A percentile compares a stretch with the other conserved stretches of the same genome.
phyloP scores from a whole-genome alignment of 2,888 invertebrate species.

The Colostygia pectinataria region DNA sequence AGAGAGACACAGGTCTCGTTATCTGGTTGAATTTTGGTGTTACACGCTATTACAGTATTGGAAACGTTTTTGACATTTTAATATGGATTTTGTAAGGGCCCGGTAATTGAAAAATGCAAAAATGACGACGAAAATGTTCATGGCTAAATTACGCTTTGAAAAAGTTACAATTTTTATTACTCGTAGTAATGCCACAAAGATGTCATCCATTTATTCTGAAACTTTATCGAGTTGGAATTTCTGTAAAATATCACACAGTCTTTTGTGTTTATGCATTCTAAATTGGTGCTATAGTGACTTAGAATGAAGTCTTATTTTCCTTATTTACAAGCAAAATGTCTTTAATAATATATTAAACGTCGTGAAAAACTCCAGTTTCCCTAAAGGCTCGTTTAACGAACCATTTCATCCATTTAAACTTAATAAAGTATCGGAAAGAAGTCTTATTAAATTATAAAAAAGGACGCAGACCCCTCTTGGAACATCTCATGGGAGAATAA shows the following conservation, averaged over 20 bases:
- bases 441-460: constrained; percentile 70
- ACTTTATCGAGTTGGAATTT: no score
- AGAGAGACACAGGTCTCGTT: constrained; percentile 29
- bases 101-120: constrained; percentile 29
- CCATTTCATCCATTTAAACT: constrained; percentile 70
- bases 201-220: no score
- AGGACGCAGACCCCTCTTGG: constrained; percentile 40
- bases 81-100: constrained; percentile 37
- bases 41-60: constrained; percentile 36
- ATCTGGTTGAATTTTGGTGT: constrained; percentile 41
- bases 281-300: neutral
- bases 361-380: constrained; percentile 41
- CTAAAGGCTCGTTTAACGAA: constrained; percentile 58
- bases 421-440: constrained; percentile 76
- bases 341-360: constrained; percentile 31
- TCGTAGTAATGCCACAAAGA: no score
- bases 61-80: constrained; percentile 40
- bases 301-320: constrained; percentile 10
- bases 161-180: no score
- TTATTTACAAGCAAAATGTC: constrained; percentile 28
- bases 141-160: no score
- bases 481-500: constrained; percentile 63
- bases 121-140: constrained; percentile 8
- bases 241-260: no score
- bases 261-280: neutral